Base-by-base conservation (phyloP, 2,797 vertebrate species). In the Crypturellus tataupa region DNA sequence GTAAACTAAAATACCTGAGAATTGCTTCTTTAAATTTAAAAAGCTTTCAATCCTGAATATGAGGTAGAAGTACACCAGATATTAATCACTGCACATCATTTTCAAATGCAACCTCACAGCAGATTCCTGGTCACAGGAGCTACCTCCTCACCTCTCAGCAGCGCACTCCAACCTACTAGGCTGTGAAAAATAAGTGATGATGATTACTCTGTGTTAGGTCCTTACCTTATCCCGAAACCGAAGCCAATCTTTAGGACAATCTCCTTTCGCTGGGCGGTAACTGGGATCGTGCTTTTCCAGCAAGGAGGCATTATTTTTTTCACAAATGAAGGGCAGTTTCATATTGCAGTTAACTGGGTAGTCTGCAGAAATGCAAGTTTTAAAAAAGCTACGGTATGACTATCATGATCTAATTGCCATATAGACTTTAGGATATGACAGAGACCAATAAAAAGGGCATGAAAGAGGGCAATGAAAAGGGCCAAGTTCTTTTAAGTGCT, bases 191-290 rank as follows among this genome's bases (percentile, higher is more conserved):
- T 0, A 68, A 14, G 10, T 80, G 73, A 73, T 49, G 33, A 47
- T 53, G 31, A 63, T 15, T 37, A 23, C 39, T 17, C 29, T 69
- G 31, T 55, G 35, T 63, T 89, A 69, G 71, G 4, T 29, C 16
- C 88, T 92, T 97, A 99, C 99, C 99, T 99, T 99, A 91, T 99
- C 98, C 95, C 97, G 98, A 98, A 99, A 99, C 88, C 86, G 67
- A 73, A 95, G 25, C 89, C 98, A 98, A 4, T 3, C 7, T 2
- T 94, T 89, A 58, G 89, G 98, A 90, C 99, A 99, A 5, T 96
- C 93, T 72, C 90, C 94, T 83, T 97, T 97, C 10, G 62, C 89
- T 29, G 97, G 97, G 4, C 69, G 96, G 56, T 98, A 97, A 75
- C 97, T 97, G 93, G 97, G 96, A 73, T 98, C 97, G 2, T 97